Evolutionary conservation across 2,888 invertebrate species (phyloP), one percentile per base, ranked within the genome.

Genomic region (Patella pellucida): DNA sequence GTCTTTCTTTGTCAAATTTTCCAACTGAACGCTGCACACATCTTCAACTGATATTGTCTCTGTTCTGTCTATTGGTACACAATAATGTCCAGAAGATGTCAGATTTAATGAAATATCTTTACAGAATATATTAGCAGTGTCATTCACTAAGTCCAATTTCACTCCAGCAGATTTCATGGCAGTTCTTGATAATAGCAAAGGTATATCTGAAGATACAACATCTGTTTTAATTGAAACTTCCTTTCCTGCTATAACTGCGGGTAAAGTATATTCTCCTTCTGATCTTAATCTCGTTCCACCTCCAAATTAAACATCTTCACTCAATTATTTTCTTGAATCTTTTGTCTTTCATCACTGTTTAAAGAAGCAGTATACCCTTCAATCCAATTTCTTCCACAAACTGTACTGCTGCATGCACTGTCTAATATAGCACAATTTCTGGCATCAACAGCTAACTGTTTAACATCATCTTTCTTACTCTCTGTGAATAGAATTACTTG

Each of bases 21-120:
- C 27, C 27, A 27, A 27, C 27, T 27, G 3, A 27, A 27, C 27
- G 27, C 27, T 27, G 27, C 23, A 68, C 50, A 75, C 71, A 51
- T 56, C 67, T n/a, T 71, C 71, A 54, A 75, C 71, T 41, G 68
- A 16, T 52, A 74, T 27, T 68, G 69, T 69, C 19, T 69, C 74
- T 41, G 69, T 52, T 73, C 23, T 73, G 68, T 73, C 68, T n/a
- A 73, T 73, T 19, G 74, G 74, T n/a, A 74, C 69, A 56, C 74
- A 74, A 56, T 74, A 74, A 74, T 74, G 69, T 69, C 41, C 74
- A 9, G 75, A 75, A 54, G 70, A 70, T 19, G 75, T 75, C 54
- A 75, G 19, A 72, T 72, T 72, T 51, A 76, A 56, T 11, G 68
- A 52, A 50, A 76, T 51, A 11, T 50, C 50, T 19, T 70, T 23